phyloP scores from a whole-genome alignment of 2,797 vertebrate species.

The Xenopus petersii region DNA sequence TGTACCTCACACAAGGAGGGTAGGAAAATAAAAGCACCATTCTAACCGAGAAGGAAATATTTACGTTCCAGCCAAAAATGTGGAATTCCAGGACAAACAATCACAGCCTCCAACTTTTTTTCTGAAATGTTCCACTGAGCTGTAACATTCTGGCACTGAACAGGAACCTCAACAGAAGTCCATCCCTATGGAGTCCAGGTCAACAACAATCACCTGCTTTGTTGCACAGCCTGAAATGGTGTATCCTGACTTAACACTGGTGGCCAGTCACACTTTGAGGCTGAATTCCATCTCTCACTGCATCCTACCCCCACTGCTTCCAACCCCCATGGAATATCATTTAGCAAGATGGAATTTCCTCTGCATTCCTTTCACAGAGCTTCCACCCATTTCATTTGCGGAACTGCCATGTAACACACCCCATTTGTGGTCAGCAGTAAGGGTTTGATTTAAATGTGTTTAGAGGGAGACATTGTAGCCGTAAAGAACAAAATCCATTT shows the following conservation, averaged over 20 bases:
- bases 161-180: background rate
- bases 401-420: constrained; percentile 4
- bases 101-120: background rate
- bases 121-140: constrained; percentile 14
- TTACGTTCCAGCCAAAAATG: background rate
- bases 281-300: constrained; percentile 34
- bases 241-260: constrained; percentile 15
- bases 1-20: background rate
- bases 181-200: background rate
- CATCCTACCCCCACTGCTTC: constrained; percentile 28
- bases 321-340: constrained; percentile 43
- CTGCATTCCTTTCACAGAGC: constrained; percentile 40
- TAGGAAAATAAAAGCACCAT: background rate
- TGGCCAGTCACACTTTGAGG: constrained; percentile 21
- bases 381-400: constrained; percentile 40
- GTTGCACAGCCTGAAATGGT: constrained; percentile 14
- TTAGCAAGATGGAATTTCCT: constrained; percentile 48
- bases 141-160: background rate
- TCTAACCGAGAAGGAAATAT: background rate
- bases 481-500: too few species aligned
- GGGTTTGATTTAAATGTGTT: too few species aligned
- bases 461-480: too few species aligned
- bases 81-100: background rate
- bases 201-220: constrained; percentile 23
- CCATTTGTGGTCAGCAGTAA: constrained; percentile 22